Percentiles rank a stretch among this genome's conserved stretches.
Conservation (phyloP, 2,888 invertebrate species). For the Ferrisia virgata region DNA sequence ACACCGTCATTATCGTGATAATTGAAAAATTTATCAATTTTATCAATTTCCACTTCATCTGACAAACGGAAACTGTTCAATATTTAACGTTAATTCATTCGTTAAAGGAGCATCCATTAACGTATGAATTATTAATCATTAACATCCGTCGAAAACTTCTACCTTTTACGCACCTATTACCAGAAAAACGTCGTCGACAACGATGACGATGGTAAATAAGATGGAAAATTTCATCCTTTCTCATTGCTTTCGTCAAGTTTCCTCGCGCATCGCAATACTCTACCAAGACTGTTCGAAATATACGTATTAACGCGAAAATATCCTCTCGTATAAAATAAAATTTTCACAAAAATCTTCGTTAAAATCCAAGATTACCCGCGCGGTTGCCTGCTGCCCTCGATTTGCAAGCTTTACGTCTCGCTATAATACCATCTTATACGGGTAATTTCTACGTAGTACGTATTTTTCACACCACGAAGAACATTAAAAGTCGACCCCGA, state of each 20-base stretch:
- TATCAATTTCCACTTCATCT: neutral
- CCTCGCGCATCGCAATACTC: neutral
- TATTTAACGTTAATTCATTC: conserved; percentile 14
- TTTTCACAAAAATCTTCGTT: too few relatives aligned
- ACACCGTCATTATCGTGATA: neutral
- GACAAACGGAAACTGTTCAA: neutral
- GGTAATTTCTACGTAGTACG: neutral
- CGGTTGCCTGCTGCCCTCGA: neutral
- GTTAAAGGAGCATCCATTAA: conserved; percentile 7
- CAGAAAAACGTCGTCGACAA: neutral
- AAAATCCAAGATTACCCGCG: too few relatives aligned
- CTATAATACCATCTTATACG: neutral
- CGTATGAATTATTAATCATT: conserved; percentile 13
- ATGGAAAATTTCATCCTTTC: neutral
- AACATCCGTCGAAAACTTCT: neutral
- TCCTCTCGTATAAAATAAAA: too few relatives aligned
- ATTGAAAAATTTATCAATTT: neutral
- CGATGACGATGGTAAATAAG: neutral
- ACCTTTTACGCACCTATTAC: neutral
- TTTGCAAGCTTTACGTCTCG: neutral
- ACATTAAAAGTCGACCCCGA: neutral
- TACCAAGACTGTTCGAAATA: neutral
- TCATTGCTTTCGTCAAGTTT: neutral
- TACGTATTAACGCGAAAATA: neutral
- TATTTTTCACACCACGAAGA: neutral